Percentiles rank a stretch among this genome's conserved stretches.
Evolutionary conservation across 2,797 vertebrate species (phyloP).

Genomic region (Pipistrellus pipistrellus): DNA sequence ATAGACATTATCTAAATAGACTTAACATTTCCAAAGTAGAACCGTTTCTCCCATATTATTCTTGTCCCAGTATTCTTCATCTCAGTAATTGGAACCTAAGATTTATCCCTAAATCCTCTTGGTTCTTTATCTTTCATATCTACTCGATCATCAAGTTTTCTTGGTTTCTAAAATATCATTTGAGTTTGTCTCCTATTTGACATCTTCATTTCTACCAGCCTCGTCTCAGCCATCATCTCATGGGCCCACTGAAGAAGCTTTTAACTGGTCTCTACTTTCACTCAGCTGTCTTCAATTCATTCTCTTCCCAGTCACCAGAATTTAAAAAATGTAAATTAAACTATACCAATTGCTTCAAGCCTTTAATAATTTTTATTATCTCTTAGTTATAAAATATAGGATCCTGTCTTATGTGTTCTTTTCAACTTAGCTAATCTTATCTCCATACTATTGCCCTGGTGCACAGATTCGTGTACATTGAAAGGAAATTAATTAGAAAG

Average conservation of each 20-base stretch:
- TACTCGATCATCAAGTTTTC: background rate
- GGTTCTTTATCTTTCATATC: background rate
- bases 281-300: background rate
- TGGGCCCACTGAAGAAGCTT: background rate
- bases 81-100: conserved; percentile 23
- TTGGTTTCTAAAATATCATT: conserved; percentile 16
- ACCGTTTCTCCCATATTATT: background rate
- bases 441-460: background rate
- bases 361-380: background rate
- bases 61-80: background rate
- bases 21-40: conserved; percentile 25
- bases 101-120: background rate
- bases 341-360: background rate
- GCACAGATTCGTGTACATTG: no score
- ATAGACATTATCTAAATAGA: conserved; percentile 1
- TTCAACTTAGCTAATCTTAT: background rate
- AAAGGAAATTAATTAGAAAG: no score
- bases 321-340: conserved; percentile 34
- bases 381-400: conserved; percentile 27
- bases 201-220: background rate
- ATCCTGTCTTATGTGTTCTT: background rate
- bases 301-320: conserved; percentile 9
- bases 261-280: conserved; percentile 19
- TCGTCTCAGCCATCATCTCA: background rate
- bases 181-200: background rate